These are phyloP conservation scores for Syngnathoides biaculeatus DNA, from an alignment of 2,113 vertebrate genomes.

Conservation along the genomic window DNA sequence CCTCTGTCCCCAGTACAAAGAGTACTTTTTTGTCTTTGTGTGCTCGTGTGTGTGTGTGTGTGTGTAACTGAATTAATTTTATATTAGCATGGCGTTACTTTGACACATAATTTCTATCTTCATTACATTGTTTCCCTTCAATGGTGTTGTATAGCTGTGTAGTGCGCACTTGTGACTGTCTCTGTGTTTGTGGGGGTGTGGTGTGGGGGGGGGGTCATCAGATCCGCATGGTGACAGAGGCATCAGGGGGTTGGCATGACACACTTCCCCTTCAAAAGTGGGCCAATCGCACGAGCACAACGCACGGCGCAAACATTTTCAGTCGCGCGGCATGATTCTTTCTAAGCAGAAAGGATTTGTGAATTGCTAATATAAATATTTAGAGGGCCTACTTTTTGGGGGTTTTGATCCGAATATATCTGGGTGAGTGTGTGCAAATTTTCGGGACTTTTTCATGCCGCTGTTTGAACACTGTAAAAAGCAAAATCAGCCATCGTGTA, in stretches of 20 bases:
- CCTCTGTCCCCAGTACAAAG: slow-evolving; percentile 61
- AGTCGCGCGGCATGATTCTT: not conserved
- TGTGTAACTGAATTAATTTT: slow-evolving; percentile 21
- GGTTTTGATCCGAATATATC: not conserved
- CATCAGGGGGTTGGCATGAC: slow-evolving; percentile 22
- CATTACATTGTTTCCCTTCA: not conserved
- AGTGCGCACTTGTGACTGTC: not conserved
- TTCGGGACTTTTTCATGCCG: not conserved
- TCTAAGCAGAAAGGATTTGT: not conserved
- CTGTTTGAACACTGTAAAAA: not conserved
- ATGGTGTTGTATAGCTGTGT: not conserved
- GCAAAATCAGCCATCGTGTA: not conserved
- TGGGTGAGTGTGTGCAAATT: not conserved
- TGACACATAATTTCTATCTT: slow-evolving; percentile 24
- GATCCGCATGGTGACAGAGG: slow-evolving; percentile 18
- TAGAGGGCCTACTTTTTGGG: not conserved
- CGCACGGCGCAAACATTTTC: not conserved
- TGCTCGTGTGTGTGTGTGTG: slow-evolving; percentile 2
- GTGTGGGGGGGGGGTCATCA: slow-evolving; percentile 17
- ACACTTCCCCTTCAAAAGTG: slow-evolving; percentile 26
- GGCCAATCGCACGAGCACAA: slow-evolving; percentile 12
- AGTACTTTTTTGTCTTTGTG: slow-evolving; percentile 44
- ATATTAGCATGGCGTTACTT: slow-evolving; percentile 6
- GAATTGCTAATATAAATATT: not conserved
- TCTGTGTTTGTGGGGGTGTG: not conserved